Base-by-base conservation (phyloP, 2,888 invertebrate species). In the Stenolophus ochropezus region DNA sequence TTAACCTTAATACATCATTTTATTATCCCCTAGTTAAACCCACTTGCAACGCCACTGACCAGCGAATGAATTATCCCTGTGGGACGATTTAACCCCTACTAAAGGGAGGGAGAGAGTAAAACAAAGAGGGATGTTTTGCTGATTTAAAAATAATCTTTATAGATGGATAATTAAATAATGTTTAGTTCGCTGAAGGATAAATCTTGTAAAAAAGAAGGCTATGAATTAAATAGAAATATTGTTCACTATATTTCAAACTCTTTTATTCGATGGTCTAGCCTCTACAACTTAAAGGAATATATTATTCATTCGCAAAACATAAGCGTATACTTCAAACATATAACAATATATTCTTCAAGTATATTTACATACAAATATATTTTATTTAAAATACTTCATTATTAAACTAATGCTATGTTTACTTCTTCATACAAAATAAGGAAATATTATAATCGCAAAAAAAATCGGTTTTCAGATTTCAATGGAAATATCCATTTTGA, bases 1-100 rank as follows among this genome's bases (percentile, higher is more conserved):
- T 69, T 69, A 33, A 69, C 65, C 65, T 69, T 69, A 69, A 69
- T 69, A 69, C 33, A 69, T 69, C 33, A 69, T 69, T 69, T 69
- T 69, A 69, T 69, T 33, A 69, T 33, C 65, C 65, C 16, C 33
- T 6, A 61, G 65, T 69, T 27, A 69, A 69, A 69, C 16, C 61
- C 61, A 61, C 61, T 61, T 16, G 65, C 33, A 16, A 27, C 65
- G 65, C 65, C 42, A 69, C 65, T 69, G 65, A 33, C 65, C 65
- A 69, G 27, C 33, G 65, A 61, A 69, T 69, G 65, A 42, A 69
- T 69, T 69, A 33, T 33, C 33, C 65, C 42, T 33, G 33, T 14
- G 65, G 65, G 65, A 16, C 65, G 65, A 69, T 69, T 69, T 69
- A 69, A 69, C 65, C 65, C 65, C 33, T 18, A 69, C 33, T 69